Base-by-base conservation (phyloP, 2,797 vertebrate species). In the Phoeniculus purpureus region DNA sequence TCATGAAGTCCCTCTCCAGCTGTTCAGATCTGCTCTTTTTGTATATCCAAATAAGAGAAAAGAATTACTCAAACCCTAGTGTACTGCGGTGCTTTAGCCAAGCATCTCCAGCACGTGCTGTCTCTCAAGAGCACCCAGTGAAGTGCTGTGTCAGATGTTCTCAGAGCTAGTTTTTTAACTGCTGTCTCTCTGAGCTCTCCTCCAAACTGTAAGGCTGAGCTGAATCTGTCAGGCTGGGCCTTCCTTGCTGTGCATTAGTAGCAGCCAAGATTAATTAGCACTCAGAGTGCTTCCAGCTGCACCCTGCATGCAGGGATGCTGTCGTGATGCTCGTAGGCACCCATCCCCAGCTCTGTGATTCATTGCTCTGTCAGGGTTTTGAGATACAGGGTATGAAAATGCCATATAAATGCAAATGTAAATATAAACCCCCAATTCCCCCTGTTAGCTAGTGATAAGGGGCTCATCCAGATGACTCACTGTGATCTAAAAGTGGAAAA, bases 321-420 rank as follows among this genome's bases (percentile, higher is more conserved):
- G 85, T 94, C 4, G n/a, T 0, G 62, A 88, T 94, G 95, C 94
- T 70, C 89, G 91, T 92, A 92, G 94, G 84, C 90, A 90, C 94
- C 93, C 58, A 92, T 96, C 95, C 92, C 81, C 88, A 77, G 94
- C 50, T 70, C 95, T 94, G 84, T 97, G 97, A 98, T 98, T 97
- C 97, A 98, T 97, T 96, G 97, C 96, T 96, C 96, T 97, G 97
- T 97, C 97, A 97, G 93, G 91, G 92, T 17, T 90, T 84, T 92
- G 95, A 98, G 96, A 97, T 97, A 96, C 93, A 96, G 91, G 90
- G 91, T 93, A 95, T 94, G 96, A 96, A 98, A 97, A 97, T 97
- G 96, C 97, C 97, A 97, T 98, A 97, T 97, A 98, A 97, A 98
- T 98, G 97, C 97, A 98, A 98, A 98, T 98, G 96, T 81, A 96